phyloP scores from a whole-genome alignment of 2,113 vertebrate species.

The Emydura subglobosa region DNA sequence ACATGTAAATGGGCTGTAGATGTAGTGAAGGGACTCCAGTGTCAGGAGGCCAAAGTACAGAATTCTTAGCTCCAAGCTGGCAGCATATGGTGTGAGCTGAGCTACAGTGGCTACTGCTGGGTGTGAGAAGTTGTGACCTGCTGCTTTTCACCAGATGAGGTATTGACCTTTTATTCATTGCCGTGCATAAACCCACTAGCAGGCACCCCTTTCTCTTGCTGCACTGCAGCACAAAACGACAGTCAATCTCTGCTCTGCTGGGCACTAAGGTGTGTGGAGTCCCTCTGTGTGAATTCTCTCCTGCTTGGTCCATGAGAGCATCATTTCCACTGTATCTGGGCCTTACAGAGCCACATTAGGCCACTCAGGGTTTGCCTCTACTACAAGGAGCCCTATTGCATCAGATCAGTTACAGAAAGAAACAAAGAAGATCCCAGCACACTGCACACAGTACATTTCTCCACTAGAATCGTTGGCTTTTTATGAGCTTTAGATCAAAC shows the following conservation, averaged over 20 bases:
- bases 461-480: conserved; percentile 23
- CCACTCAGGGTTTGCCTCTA: conserved; percentile 9
- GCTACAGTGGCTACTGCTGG: not conserved
- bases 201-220: not conserved
- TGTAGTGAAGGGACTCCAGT: not conserved
- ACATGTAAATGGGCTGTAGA: not conserved
- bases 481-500: conserved; percentile 60
- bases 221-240: not conserved
- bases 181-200: not conserved
- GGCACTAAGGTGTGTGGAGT: not conserved
- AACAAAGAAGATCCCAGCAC: conserved; percentile 27
- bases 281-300: not conserved
- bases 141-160: not conserved
- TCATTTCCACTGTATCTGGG: not conserved
- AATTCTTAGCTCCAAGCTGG: not conserved
- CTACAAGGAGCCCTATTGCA: not conserved
- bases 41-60: not conserved
- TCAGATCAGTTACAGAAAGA: not conserved
- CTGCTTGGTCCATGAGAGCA: not conserved
- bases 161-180: not conserved
- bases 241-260: not conserved
- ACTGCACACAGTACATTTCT: conserved; percentile 57
- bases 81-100: not conserved
- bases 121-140: not conserved
- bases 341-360: not conserved